Percentiles rank a stretch among this genome's conserved stretches.
Conservation (phyloP, 2,888 invertebrate genomes). For the Bursaphelenchus okinawaensis region DNA sequence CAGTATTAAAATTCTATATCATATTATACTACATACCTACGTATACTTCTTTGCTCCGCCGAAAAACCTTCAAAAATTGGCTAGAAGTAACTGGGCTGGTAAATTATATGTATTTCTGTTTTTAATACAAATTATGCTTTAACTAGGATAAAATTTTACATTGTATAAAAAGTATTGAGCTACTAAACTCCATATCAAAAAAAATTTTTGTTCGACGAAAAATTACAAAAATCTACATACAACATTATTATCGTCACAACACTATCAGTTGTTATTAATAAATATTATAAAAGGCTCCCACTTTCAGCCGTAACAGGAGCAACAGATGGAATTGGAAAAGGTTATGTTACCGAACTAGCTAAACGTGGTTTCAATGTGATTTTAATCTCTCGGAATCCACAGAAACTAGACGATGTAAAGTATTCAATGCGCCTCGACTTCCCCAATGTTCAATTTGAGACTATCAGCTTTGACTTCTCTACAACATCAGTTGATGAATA, state of each 20-base stretch:
- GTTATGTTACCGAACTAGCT: slow-evolving; percentile 47
- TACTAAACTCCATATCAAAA: no score
- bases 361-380: slow-evolving; percentile 38
- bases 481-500: slow-evolving; percentile 31
- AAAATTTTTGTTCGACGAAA: no score
- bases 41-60: neutral
- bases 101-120: no score
- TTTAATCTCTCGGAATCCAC: slow-evolving; percentile 25
- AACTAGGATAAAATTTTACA: no score
- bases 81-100: neutral
- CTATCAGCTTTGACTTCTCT: slow-evolving; percentile 37
- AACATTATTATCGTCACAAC: no score
- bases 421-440: slow-evolving; percentile 19
- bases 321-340: slow-evolving; percentile 52
- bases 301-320: slow-evolving; percentile 44
- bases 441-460: slow-evolving; percentile 38
- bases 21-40: neutral
- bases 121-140: no score
- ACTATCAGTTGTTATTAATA: no score
- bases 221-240: no score
- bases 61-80: neutral
- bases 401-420: neutral
- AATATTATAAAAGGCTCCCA: neutral
- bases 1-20: neutral
- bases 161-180: no score